Evolutionary conservation across 2,113 vertebrate species (phyloP), one percentile per base, ranked within the genome.

Genomic region (Rhodinocichla rosea): DNA sequence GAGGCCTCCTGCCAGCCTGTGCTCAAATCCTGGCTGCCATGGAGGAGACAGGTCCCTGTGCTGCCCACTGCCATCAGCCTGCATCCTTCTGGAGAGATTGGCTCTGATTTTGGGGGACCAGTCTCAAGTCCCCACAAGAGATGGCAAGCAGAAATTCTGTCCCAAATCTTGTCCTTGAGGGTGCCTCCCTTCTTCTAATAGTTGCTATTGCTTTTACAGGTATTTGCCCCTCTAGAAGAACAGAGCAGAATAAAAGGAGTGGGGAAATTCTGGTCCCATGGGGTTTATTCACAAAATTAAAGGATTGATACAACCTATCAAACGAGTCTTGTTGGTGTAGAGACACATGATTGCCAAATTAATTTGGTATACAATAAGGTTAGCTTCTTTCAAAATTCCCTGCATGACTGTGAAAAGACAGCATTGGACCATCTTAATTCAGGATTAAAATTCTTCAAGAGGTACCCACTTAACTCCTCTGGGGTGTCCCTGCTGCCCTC

Each of bases 381-480:
- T 64, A 68, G 14, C 15, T 37, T 59, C 47, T 88, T 90, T 74
- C 84, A 74, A 83, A 94, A 91, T 87, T 80, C 22, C 12, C 40
- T 35, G 7, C 20, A 5, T 42, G 68, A 56, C 20, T 0, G 0
- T 40, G 32, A 81, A 68, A 16, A 92, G 37, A 6, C 22, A 75
- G 23, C 6, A 3, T 9, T 60, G 32, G 90, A 37, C 47, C 52
- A 37, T 52, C 56, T 33, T 83, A 81, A 86, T 45, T 60, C 52
- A n/a, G 73, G 73, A 60, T 71, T 71, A 27, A 78, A 81, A 83
- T 83, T 78, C 44, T 90, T 81, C 37, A 50, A 32, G 35, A 75
- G 32, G 26, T 33, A 35, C n/a, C 1, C 1, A 8, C 76, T 79
- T 56, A 79, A 65, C 11, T 79, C 30, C 33, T 33, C 57, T 30